A percentile compares a stretch with the other conserved stretches of the same genome.
Conservation (phyloP, 2,113 vertebrate species). For the Rynchops niger region DNA sequence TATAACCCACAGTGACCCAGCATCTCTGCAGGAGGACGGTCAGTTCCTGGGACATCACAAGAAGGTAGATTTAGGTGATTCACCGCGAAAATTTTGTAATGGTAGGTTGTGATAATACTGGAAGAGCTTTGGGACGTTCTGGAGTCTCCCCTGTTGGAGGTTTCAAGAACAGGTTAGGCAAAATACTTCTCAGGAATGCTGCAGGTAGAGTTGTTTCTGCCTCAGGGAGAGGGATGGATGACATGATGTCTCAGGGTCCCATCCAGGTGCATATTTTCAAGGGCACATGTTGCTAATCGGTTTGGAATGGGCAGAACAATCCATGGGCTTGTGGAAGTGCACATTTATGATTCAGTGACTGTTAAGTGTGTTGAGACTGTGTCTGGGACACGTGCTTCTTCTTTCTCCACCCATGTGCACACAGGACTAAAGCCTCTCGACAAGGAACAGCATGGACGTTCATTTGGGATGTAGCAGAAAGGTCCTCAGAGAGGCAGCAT, state of each 20-base stretch:
- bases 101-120: background rate
- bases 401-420: background rate
- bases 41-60: background rate
- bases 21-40: background rate
- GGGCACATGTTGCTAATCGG: background rate
- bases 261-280: background rate
- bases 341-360: background rate
- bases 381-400: accelerated
- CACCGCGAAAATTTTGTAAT: background rate
- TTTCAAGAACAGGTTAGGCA: background rate
- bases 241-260: accelerated
- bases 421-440: background rate
- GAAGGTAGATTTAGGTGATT: background rate
- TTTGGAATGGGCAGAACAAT: background rate
- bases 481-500: background rate
- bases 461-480: background rate
- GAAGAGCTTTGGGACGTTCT: background rate
- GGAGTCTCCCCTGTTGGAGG: background rate
- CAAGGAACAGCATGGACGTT: accelerated
- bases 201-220: background rate
- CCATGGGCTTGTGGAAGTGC: background rate
- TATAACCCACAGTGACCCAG: background rate
- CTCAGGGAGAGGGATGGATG: background rate
- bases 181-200: background rate
- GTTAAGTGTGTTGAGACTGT: background rate